phyloP scores from a whole-genome alignment of 2,797 vertebrate genomes.

The Darevskia mixta region DNA sequence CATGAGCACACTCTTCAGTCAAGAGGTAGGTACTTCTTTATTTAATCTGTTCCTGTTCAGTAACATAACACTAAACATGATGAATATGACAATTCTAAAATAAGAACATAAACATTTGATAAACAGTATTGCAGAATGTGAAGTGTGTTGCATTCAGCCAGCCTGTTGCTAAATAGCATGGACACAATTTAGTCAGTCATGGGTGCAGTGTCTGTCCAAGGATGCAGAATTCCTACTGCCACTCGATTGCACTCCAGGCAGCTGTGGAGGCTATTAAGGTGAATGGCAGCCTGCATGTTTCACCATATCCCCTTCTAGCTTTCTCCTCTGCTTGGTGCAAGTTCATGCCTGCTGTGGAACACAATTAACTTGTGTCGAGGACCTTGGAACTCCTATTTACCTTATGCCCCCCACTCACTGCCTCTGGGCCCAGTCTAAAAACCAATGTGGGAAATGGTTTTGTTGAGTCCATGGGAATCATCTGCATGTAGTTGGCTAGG shows the following conservation, averaged over 20 bases:
- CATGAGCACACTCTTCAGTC: not conserved
- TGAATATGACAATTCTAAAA: not conserved
- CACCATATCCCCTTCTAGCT: not conserved
- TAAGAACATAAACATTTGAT: not conserved
- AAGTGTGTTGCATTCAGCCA: not conserved
- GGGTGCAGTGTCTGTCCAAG: not conserved
- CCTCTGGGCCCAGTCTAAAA: not conserved
- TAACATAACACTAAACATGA: not conserved
- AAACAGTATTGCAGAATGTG: rapidly evolving
- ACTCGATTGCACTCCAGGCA: not conserved
- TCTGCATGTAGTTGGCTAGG: not conserved
- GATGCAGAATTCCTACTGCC: not conserved
- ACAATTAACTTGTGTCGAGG: not conserved
- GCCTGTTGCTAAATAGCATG: not conserved
- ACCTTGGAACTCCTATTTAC: not conserved
- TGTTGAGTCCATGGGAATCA: not conserved
- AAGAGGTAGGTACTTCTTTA: not conserved
- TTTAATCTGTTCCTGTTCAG: not conserved
- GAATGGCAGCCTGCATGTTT: not conserved
- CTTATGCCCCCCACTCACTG: too few relatives aligned
- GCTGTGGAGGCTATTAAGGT: not conserved
- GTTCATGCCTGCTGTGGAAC: not conserved
- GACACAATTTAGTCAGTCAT: not conserved
- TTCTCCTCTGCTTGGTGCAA: not conserved
- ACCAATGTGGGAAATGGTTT: not conserved